These are phyloP conservation scores for Muscicapa adusta DNA, from an alignment of 2,113 vertebrate species.

Conservation along the genomic window DNA sequence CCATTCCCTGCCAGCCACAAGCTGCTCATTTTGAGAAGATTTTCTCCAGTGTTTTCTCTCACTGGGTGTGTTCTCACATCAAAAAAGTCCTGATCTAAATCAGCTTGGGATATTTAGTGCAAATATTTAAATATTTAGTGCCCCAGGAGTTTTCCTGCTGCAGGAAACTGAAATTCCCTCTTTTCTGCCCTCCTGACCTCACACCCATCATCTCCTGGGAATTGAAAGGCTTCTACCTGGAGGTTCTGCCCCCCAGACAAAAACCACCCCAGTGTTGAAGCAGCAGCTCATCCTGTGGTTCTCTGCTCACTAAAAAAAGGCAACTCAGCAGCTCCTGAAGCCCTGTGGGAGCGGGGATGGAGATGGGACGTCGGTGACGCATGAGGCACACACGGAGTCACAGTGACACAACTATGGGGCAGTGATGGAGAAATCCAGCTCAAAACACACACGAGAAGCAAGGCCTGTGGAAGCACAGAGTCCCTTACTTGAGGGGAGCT, in stretches of 20 bases:
- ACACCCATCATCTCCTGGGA: background rate
- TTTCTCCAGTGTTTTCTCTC: background rate
- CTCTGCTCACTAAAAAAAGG: background rate
- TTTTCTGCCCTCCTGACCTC: background rate
- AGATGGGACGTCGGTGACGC: slow-evolving; percentile 54
- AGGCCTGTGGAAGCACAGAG: slow-evolving; percentile 70
- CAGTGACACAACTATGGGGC: slow-evolving; percentile 32
- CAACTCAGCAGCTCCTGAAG: background rate
- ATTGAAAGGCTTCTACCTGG: background rate
- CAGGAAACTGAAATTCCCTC: background rate
- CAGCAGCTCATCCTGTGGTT: background rate
- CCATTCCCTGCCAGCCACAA: background rate
- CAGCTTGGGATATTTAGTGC: background rate
- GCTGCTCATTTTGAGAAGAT: background rate
- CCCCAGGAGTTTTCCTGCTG: background rate
- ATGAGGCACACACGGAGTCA: slow-evolving; percentile 56
- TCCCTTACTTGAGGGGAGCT: slow-evolving; percentile 98
- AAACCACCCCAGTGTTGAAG: fast-evolving
- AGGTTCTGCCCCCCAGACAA: background rate
- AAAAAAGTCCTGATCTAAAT: background rate
- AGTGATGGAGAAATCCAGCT: slow-evolving; percentile 26
- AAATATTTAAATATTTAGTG: background rate
- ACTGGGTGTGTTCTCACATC: background rate
- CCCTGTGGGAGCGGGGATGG: background rate
- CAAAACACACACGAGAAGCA: slow-evolving; percentile 40